phyloP scores from a whole-genome alignment of 2,113 vertebrate species.

The rabbit (Oryctolagus cuniculus) region mOryCun1.1 NC_091432.1:215534001-215534500 shows the following conservation, averaged over 20 bases:
- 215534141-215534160: conserved; percentile 66
- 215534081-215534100: neutral
- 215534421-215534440: conserved; percentile 54
- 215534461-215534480: conserved; percentile 68
- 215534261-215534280: neutral
- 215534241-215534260: conserved; percentile 57
- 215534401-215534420: neutral
- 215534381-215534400: conserved; percentile 49
- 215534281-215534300: neutral
- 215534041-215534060: neutral
- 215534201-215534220: conserved; percentile 66
- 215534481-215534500: conserved; percentile 32
- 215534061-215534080: neutral
- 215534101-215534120: neutral
- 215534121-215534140: conserved; percentile 56
- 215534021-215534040: neutral
- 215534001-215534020: neutral
- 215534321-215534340: conserved; percentile 9
- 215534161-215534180: conserved; percentile 12
- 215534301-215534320: conserved; percentile 47
- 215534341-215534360: neutral
- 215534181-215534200: conserved; percentile 70
- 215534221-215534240: conserved; percentile 48
- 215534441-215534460: neutral
- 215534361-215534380: conserved; percentile 66